Evolutionary conservation across 2,797 vertebrate genomes (phyloP).

Genomic region (Champsocephalus esox): DNA sequence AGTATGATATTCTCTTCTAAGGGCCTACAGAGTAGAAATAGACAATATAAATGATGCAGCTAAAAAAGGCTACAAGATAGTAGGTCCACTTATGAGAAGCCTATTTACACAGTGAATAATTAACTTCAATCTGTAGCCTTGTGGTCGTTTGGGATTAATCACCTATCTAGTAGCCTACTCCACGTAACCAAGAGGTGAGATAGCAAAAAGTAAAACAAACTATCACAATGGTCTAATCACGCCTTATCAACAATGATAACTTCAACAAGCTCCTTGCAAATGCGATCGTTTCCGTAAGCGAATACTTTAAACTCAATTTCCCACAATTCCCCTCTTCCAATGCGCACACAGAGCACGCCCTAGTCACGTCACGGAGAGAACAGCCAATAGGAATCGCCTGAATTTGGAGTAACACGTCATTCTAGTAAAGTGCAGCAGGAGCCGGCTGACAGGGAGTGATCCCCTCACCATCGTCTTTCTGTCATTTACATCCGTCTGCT

Average conservation of each 20-base stretch:
- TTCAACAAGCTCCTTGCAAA: not conserved
- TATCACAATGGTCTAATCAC: not conserved
- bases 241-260: not conserved
- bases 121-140: not conserved
- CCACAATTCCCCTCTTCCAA: not conserved
- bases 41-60: not conserved
- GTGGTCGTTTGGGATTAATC: not conserved
- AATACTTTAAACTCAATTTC: conserved; percentile 39
- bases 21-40: not conserved
- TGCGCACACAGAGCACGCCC: not conserved
- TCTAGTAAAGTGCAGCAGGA: conserved; percentile 61
- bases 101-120: not conserved
- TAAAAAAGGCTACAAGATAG: not conserved
- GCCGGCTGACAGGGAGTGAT: conserved; percentile 66
- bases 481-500: conserved; percentile 1
- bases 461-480: conserved; percentile 34
- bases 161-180: not conserved
- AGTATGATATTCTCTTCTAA: not conserved
- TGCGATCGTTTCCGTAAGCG: not conserved
- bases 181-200: not conserved
- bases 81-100: not conserved
- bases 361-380: conserved; percentile 24
- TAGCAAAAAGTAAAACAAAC: not conserved
- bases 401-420: conserved; percentile 83
- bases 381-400: conserved; percentile 69